A percentile compares a stretch with the other conserved stretches of the same genome.
Evolutionary conservation across 1,140 invertebrate species (phyloP).

Genomic region (Zaprionus taronus): DNA sequence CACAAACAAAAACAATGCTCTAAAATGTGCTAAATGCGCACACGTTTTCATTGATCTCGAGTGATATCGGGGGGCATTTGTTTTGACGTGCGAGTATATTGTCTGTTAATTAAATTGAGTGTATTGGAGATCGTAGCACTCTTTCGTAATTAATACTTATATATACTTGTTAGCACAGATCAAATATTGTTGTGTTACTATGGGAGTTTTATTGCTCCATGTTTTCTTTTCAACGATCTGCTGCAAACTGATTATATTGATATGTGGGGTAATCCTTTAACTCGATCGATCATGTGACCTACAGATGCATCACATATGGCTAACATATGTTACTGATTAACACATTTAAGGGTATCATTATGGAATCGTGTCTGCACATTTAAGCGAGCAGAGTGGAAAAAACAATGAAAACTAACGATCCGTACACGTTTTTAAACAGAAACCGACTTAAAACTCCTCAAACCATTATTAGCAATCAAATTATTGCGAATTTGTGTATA

Average conservation of each 20-base stretch:
- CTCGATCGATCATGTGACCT: slow-evolving; percentile 47
- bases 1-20: slow-evolving; percentile 51
- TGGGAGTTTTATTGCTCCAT: neutral
- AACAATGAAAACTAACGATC: slow-evolving; percentile 27
- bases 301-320: slow-evolving; percentile 35
- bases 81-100: neutral
- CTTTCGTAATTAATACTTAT: neutral
- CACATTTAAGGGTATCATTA: slow-evolving; percentile 50
- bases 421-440: slow-evolving; percentile 13
- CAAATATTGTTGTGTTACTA: slow-evolving; percentile 4
- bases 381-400: slow-evolving; percentile 41
- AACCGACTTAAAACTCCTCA: slow-evolving; percentile 1
- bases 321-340: slow-evolving; percentile 36
- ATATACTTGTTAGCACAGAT: neutral
- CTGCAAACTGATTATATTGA: slow-evolving; percentile 1
- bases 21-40: slow-evolving; percentile 49
- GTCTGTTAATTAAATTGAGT: neutral
- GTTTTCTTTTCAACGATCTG: neutral
- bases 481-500: slow-evolving; percentile 22
- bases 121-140: neutral
- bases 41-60: slow-evolving; percentile 31
- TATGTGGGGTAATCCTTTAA: slow-evolving; percentile 26
- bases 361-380: slow-evolving; percentile 56
- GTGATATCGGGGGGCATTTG: neutral
- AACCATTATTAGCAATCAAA: slow-evolving; percentile 11